These are phyloP conservation scores for Muraenolepis orangiensis DNA, from an alignment of 2,797 vertebrate species.

Conservation along the genomic window DNA sequence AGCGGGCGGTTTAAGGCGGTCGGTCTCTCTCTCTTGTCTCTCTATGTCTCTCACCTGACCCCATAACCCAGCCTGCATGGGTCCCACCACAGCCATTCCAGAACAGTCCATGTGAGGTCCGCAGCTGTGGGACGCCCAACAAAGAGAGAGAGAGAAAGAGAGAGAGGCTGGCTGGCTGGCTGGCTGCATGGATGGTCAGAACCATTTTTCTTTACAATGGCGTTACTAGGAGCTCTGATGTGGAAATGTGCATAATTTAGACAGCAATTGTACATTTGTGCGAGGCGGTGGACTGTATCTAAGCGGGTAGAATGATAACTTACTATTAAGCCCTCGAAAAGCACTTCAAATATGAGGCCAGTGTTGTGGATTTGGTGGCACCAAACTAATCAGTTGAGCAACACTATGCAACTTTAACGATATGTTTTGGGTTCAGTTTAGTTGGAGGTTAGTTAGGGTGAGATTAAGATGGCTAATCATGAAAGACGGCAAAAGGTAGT, in stretches of 20 bases:
- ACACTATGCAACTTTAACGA: neutral
- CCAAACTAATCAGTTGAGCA: neutral
- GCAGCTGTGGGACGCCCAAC: conserved; percentile 56
- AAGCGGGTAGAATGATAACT: neutral
- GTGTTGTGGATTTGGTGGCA: neutral
- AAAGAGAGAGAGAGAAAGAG: conserved; percentile 47
- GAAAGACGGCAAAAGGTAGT: neutral
- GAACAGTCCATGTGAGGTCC: conserved; percentile 64
- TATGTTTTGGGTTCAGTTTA: neutral
- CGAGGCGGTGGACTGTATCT: neutral
- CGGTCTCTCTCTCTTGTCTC: neutral
- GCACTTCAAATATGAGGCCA: neutral
- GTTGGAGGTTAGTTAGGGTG: neutral
- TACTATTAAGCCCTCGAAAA: neutral
- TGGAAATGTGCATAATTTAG: neutral
- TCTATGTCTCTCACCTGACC: conserved; percentile 53
- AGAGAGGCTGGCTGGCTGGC: too few species aligned
- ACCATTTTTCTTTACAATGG: neutral
- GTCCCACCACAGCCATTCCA: conserved; percentile 56
- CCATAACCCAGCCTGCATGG: conserved; percentile 44
- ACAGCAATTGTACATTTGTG: neutral
- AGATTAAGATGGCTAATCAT: neutral
- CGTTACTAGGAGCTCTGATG: neutral
- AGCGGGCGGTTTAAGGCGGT: conserved; percentile 37
- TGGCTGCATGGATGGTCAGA: neutral